Percentiles rank a stretch among this genome's conserved stretches.
phyloP scores from a whole-genome alignment of 1,140 invertebrate genomes.

The Rhizoglyphus robini region DNA sequence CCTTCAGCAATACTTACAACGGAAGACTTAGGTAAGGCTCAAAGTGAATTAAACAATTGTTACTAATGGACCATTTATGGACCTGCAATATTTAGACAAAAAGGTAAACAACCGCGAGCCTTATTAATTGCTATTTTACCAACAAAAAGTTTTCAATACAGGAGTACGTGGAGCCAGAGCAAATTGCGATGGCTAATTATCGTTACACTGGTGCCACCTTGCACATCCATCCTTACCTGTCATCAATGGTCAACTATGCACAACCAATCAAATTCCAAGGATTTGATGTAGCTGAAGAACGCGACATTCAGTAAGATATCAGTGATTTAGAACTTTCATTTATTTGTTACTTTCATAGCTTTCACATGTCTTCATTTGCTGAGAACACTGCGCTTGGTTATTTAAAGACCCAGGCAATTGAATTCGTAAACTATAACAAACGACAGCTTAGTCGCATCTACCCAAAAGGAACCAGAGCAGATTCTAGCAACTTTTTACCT shows the following conservation, averaged over 20 bases:
- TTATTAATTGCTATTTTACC: too few relatives aligned
- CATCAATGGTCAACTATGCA: slow-evolving; percentile 97
- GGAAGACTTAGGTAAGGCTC: slow-evolving; percentile 24
- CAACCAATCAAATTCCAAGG: slow-evolving; percentile 98
- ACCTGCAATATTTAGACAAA: slow-evolving; percentile 5
- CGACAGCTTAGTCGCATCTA: slow-evolving; percentile 97
- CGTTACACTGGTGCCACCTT: slow-evolving; percentile 92
- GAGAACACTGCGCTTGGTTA: slow-evolving; percentile 89
- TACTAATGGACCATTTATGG: neutral
- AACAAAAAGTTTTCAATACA: neutral
- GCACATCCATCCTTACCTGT: slow-evolving; percentile 96
- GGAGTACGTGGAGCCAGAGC: slow-evolving; percentile 33
- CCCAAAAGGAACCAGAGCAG: slow-evolving; percentile 92
- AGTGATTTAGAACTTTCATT: too few relatives aligned
- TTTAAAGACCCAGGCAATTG: slow-evolving; percentile 85
- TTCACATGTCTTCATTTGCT: slow-evolving; percentile 98
- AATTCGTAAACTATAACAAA: slow-evolving; percentile 97
- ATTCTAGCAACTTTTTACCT: slow-evolving; percentile 99
- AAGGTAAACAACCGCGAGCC: slow-evolving; percentile 5
- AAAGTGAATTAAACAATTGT: neutral
- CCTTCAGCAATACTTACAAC: slow-evolving; percentile 44
- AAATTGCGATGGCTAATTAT: slow-evolving; percentile 44
- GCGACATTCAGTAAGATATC: slow-evolving; percentile 27
- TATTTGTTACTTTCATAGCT: slow-evolving; percentile 45
- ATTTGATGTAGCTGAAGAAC: slow-evolving; percentile 89